These are phyloP conservation scores for Cirrhinus molitorella DNA, from an alignment of 2,797 vertebrate genomes.

Conservation along the genomic window DNA sequence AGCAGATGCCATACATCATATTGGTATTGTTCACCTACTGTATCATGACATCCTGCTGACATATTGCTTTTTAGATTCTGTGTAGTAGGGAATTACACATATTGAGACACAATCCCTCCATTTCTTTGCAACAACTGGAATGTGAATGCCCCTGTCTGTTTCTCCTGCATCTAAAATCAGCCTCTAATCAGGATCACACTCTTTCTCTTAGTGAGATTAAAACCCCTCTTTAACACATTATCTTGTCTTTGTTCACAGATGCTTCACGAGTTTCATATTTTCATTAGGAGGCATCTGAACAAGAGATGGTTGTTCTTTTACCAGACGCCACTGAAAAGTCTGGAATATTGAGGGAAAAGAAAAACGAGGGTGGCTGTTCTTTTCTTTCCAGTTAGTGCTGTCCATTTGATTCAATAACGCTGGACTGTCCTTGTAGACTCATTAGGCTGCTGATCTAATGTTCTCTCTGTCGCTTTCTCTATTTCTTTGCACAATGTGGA, in stretches of 20 bases:
- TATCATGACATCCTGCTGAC: slow-evolving; percentile 7
- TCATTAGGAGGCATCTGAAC: slow-evolving; percentile 16
- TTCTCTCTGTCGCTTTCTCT: slow-evolving; percentile 43
- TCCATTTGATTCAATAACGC: slow-evolving; percentile 71
- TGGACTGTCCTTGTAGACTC: slow-evolving; percentile 61
- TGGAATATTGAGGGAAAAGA: neutral
- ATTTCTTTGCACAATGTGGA: slow-evolving; percentile 25
- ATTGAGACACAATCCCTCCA: slow-evolving; percentile 24
- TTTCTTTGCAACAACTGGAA: slow-evolving; percentile 18
- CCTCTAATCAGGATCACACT: slow-evolving; percentile 68
- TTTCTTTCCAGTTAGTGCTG: slow-evolving; percentile 59
- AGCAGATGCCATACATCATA: slow-evolving; percentile 6
- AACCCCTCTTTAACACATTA: slow-evolving; percentile 67
- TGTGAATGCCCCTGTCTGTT: slow-evolving; percentile 14
- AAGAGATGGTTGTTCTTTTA: slow-evolving; percentile 23
- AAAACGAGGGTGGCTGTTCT: slow-evolving; percentile 1
- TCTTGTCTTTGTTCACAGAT: slow-evolving; percentile 36
- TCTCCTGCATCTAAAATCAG: slow-evolving; percentile 50
- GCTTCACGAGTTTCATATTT: slow-evolving; percentile 70
- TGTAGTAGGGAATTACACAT: neutral
- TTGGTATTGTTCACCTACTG: neutral
- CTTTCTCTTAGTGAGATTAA: slow-evolving; percentile 62
- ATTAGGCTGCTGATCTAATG: slow-evolving; percentile 61
- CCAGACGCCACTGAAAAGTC: slow-evolving; percentile 6
- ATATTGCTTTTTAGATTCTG: neutral